phyloP scores from a whole-genome alignment of 2,797 vertebrate species.

The Halcyon chelicuti region DNA sequence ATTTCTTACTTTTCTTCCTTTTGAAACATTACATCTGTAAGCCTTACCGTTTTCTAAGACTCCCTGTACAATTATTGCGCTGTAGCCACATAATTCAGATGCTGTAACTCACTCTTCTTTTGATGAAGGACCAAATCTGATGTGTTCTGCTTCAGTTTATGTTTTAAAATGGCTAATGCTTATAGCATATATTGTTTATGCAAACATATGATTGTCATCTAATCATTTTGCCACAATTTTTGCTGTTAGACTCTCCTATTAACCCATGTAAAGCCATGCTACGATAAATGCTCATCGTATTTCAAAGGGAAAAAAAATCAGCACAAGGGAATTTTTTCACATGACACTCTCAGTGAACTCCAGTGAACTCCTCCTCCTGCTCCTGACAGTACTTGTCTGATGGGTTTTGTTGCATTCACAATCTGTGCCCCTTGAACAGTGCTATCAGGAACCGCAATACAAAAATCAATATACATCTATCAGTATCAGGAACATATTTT shows the following conservation, averaged over 20 bases:
- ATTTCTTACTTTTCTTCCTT: not conserved
- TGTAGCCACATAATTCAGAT: not conserved
- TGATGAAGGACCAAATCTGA: not conserved
- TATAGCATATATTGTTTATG: not conserved
- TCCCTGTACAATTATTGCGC: not conserved
- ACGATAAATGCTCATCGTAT: not conserved
- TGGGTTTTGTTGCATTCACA: not conserved
- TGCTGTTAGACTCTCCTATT: not conserved
- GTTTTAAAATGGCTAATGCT: not conserved
- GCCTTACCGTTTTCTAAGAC: not conserved
- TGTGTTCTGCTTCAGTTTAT: not conserved
- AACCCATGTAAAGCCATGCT: not conserved
- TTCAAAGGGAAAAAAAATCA: not conserved
- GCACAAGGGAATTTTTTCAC: constrained; percentile 8
- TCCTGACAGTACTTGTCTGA: not conserved
- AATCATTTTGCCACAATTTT: not conserved
- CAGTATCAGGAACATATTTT: not conserved
- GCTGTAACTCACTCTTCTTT: not conserved
- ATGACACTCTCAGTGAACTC: constrained; percentile 47
- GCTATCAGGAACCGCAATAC: not conserved
- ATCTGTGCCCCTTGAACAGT: not conserved
- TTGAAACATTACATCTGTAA: not conserved
- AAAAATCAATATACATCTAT: constrained; percentile 21
- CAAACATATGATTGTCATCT: not conserved
- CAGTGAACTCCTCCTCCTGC: constrained; percentile 14